Evolutionary conservation across 2,888 invertebrate species (phyloP), one percentile per base, ranked within the genome.

Genomic region (Aphrophora alni): DNA sequence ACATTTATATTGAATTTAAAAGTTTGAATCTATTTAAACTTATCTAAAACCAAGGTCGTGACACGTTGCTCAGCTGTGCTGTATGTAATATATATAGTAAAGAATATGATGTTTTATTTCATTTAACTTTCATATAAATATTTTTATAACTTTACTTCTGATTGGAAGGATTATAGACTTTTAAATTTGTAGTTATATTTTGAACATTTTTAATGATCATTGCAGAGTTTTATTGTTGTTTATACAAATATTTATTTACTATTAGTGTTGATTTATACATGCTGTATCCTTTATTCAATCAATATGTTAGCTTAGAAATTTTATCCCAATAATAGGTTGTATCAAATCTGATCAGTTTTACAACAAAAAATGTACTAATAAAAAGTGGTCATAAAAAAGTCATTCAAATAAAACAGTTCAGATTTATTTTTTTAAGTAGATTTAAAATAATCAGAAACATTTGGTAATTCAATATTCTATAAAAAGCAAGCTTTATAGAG

Each of bases 1-100:
- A 79, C 69, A 74, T 79, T 79, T 79, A 74, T 79, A 79, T 59
- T 59, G 59, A 59, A 59, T 59, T 59, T 59, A 59, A 59, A 33
- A 59, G 59, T 59, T 59, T 59, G 14, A 44, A 59, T 59, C 59
- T 59, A 59, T 59, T 44, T 44, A 44, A 21, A 59, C 59, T 59
- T 21, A 59, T 59, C 59, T 59, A 59, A 59, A 21, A 59, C 59
- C n/a, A 59, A 59, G 59, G 59, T 59, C 4, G 44, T 44, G 44
- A 44, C 44, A 59, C 21, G 21, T 59, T 59, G 59, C 59, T 59
- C 59, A 59, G 59, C 59, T 21, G 59, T 59, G 59, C 59, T 21
- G 59, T 21, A 2, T 59, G 59, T 59, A 59, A 21, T 59, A 59
- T 59, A 21, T 21, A 59, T 21, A 59, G 21, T 44, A 59, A 21